Evolutionary conservation across 2,797 vertebrate species (phyloP).

Genomic region (Tamandua tetradactyla): DNA sequence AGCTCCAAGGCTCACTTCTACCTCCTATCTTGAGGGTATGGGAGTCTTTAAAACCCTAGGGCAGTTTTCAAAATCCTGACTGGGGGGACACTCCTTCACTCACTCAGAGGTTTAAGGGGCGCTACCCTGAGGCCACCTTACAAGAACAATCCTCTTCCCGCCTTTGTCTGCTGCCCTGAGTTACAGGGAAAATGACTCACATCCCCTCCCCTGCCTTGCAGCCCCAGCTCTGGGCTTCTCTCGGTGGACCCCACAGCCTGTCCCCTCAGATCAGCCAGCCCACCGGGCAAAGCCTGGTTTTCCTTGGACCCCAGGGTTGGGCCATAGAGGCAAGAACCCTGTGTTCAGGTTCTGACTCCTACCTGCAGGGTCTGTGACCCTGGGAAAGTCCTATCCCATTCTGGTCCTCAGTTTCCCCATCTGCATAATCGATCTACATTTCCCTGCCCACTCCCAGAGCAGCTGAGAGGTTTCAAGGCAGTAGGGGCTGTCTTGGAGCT

Average conservation of each 20-base stretch:
- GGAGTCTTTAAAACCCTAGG: not conserved
- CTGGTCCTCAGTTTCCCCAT: constrained; percentile 15
- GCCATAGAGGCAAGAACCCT: not conserved
- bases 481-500: not conserved
- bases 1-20: not conserved
- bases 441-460: not conserved
- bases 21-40: not conserved
- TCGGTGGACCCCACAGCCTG: not conserved
- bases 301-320: not conserved
- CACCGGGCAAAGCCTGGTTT: not conserved
- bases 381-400: not conserved
- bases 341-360: not conserved
- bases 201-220: constrained; percentile 51
- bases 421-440: not conserved
- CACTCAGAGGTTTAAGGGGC: not conserved
- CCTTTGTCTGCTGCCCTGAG: constrained; percentile 67
- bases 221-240: constrained; percentile 9
- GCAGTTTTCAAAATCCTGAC: not conserved
- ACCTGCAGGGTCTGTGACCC: not conserved
- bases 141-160: constrained; percentile 76
- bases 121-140: constrained; percentile 25
- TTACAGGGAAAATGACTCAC: constrained; percentile 74
- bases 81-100: not conserved
- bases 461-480: not conserved
- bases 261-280: not conserved